Evolutionary conservation across 2,888 invertebrate species (phyloP), one percentile per base, ranked within the genome.

Genomic region (Dryadula phaetusa): DNA sequence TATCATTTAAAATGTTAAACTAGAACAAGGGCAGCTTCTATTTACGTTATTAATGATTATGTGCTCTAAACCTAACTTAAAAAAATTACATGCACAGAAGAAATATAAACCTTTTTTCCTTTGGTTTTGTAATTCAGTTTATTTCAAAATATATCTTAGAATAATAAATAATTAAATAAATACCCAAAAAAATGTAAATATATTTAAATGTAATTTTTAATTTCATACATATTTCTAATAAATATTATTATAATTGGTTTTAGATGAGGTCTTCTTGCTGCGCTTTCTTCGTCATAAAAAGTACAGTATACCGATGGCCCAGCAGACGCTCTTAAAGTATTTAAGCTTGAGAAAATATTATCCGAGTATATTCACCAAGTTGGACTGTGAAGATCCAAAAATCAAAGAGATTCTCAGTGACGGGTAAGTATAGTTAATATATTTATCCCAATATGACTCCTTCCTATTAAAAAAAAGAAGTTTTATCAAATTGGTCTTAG

Each of bases 231-330:
- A n/a, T n/a, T n/a, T n/a, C n/a, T n/a, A n/a, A n/a, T n/a, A n/a
- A n/a, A n/a, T n/a, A n/a, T n/a, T n/a, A n/a, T n/a, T n/a, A n/a
- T 2, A 12, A n/a, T 44, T 64, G 62, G 56, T 87, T 86, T 37
- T 88, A 95, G 96, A 96, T 83, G 95, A 95, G 70, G 93, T 90
- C 53, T 97, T 97, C 82, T 88, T 97, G 64, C 86, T 97, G 74
- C 92, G 96, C 60, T 97, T 97, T 80, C 89, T 97, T 67, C 94
- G 97, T 1, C 95, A 95, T 70, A 96, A 96, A 81, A 97, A 96
- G 83, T 97, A 94, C 90, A 96, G 96, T 79, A 93, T 97, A 37
- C 95, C 95, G 1, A 95, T 96, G 95, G 96, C 97, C 0, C 95
- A 97, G 81, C 96, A 96, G 79, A 94, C 95, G 53, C 82, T 97